Evolutionary conservation across 2,797 vertebrate genomes (phyloP).

Genomic region (Austrolebias charrua): DNA sequence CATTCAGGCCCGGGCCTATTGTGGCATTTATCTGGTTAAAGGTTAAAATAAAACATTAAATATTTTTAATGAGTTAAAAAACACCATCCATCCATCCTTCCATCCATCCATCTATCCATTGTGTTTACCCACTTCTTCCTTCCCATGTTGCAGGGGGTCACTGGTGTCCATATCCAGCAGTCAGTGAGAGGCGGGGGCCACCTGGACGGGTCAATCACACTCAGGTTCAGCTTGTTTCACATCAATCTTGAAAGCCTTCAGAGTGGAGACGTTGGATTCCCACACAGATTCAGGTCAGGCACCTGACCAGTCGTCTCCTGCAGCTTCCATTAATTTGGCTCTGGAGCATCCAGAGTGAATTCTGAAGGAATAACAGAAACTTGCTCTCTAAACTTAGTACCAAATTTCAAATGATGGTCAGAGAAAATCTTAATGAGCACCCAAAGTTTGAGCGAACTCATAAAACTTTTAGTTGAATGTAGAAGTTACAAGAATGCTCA

Average conservation of each 20-base stretch:
- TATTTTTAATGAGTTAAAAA: too few relatives aligned
- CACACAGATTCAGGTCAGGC: constrained; percentile 47
- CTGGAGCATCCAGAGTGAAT: constrained; percentile 9
- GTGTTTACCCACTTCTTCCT: too few relatives aligned
- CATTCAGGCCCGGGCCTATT: too few relatives aligned
- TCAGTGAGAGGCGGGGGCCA: too few relatives aligned
- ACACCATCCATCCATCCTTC: too few relatives aligned
- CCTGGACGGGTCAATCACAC: too few relatives aligned
- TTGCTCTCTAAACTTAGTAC: not conserved
- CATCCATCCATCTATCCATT: too few relatives aligned
- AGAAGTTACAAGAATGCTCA: not conserved
- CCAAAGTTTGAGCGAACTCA: constrained; percentile 16
- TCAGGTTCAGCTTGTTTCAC: constrained; percentile 6
- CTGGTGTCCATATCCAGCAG: too few relatives aligned
- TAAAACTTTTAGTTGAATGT: constrained; percentile 15
- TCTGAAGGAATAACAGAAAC: not conserved
- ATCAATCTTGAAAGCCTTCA: constrained; percentile 12
- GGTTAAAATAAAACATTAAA: too few relatives aligned
- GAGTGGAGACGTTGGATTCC: constrained; percentile 35
- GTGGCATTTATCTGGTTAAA: too few relatives aligned
- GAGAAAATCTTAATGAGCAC: constrained; percentile 24
- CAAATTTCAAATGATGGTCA: not conserved
- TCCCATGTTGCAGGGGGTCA: too few relatives aligned
- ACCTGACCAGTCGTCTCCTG: constrained; percentile 37
- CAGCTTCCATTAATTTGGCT: constrained; percentile 36